A percentile compares a stretch with the other conserved stretches of the same genome.
phyloP scores from a whole-genome alignment of 2,888 invertebrate species.

The Nemotelus nigrinus region DNA sequence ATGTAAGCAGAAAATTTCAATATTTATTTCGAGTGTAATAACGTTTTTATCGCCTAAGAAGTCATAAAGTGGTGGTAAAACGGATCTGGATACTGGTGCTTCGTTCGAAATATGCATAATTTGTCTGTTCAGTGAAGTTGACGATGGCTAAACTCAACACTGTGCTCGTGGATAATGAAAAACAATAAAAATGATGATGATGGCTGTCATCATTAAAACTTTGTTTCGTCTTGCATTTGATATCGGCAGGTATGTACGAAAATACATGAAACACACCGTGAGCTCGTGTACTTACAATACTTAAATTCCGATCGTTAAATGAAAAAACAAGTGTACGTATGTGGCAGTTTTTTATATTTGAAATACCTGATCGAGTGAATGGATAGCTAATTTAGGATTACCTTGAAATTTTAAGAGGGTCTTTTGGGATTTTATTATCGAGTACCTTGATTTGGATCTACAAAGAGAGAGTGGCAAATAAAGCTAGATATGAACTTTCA shows the following conservation, averaged over 20 bases:
- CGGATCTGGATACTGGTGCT: background rate
- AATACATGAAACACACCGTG: background rate
- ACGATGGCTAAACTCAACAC: no score
- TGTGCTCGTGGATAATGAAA: background rate
- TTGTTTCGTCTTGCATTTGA: constrained; percentile 32
- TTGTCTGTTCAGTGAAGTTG: background rate
- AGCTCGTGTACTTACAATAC: constrained; percentile 8
- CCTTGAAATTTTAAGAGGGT: no score
- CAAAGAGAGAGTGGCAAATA: no score
- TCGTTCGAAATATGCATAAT: constrained; percentile 13
- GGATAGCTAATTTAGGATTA: no score
- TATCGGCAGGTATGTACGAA: background rate
- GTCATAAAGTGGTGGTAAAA: constrained; percentile 11
- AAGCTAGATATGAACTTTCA: no score
- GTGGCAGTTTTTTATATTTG: no score
- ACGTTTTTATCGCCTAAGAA: constrained; percentile 10
- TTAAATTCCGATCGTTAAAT: background rate
- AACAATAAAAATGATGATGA: constrained; percentile 4
- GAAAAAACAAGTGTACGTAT: background rate
- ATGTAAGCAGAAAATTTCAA: background rate
- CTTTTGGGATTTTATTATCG: no score
- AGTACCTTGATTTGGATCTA: no score
- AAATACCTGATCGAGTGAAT: no score
- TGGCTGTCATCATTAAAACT: constrained; percentile 33
- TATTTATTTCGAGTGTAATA: constrained; percentile 23